A percentile compares a stretch with the other conserved stretches of the same genome.
Evolutionary conservation across 2,113 vertebrate genomes (phyloP).

Genomic region (Mormyrus iriodes): DNA sequence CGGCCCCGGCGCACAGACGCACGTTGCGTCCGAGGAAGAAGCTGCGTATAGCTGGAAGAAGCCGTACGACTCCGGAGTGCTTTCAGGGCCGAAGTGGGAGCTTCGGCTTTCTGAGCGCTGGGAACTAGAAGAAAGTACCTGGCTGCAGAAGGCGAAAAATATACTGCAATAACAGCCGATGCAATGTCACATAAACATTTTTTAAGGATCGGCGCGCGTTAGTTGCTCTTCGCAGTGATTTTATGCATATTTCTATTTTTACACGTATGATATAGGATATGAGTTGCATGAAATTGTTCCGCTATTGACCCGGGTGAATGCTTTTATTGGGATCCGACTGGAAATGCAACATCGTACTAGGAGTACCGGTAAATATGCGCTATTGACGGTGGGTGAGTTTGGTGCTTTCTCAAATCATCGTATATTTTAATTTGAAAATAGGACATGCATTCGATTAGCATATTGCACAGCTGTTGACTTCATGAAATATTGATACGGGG

Average conservation of each 20-base stretch:
- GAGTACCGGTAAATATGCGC: conserved; percentile 8
- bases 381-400: conserved; percentile 17
- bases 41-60: conserved; percentile 13
- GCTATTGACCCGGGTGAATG: background rate
- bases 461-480: conserved; percentile 4
- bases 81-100: conserved; percentile 38
- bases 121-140: conserved; percentile 35
- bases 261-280: background rate
- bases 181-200: background rate
- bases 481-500: background rate
- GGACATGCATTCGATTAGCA: background rate
- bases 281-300: conserved; percentile 17
- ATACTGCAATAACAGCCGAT: background rate
- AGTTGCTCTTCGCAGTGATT: background rate
- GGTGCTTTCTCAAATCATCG: background rate
- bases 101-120: conserved; percentile 30
- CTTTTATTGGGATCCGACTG: background rate
- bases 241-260: background rate
- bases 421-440: background rate
- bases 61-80: conserved; percentile 24
- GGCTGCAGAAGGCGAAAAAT: conserved; percentile 29
- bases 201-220: background rate
- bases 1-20: background rate
- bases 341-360: conserved; percentile 11
- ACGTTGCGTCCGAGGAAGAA: conserved; percentile 15